These are phyloP conservation scores for Dendrolimus pini DNA, from an alignment of 2,888 invertebrate genomes.

Conservation along the genomic window DNA sequence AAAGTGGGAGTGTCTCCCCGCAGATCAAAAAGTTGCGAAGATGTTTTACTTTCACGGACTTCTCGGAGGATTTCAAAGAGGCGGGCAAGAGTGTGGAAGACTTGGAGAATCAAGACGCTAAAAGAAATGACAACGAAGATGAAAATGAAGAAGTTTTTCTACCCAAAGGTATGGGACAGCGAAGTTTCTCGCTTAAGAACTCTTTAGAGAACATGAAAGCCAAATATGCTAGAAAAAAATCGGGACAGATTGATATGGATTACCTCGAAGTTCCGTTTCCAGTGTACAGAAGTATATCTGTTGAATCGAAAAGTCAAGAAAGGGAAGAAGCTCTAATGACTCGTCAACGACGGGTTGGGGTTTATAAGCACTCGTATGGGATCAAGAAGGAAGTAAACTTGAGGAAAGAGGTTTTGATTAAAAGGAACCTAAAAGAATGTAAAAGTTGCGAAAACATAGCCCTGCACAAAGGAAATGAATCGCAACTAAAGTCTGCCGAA, in stretches of 20 bases:
- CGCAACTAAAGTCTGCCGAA: constrained; percentile 19
- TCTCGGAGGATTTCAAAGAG: constrained; percentile 31
- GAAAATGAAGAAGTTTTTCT: no score
- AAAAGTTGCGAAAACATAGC: constrained; percentile 46
- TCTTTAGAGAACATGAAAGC: constrained; percentile 26
- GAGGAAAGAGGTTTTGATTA: constrained; percentile 40
- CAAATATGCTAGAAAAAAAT: constrained; percentile 1
- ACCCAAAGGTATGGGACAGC: constrained; percentile 23
- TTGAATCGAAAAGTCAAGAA: constrained; percentile 21
- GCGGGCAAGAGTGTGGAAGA: constrained; percentile 16
- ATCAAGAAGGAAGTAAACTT: constrained; percentile 35
- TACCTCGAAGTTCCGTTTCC: constrained; percentile 21
- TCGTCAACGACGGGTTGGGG: constrained; percentile 37
- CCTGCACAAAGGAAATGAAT: constrained; percentile 13
- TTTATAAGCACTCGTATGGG: constrained; percentile 32
- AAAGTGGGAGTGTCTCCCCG: constrained; percentile 36
- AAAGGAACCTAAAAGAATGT: constrained; percentile 32
- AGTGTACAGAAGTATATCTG: constrained; percentile 36
- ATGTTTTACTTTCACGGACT: constrained; percentile 47
- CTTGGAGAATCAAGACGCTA: constrained; percentile 8
- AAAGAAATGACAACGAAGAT: background rate
- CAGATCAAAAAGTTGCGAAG: constrained; percentile 51
- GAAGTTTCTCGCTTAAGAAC: constrained; percentile 25
- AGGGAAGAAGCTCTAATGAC: constrained; percentile 16
- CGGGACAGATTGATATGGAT: constrained; percentile 16